These are phyloP conservation scores for Drosophila murphyi DNA, from an alignment of 1,140 invertebrate genomes.

Conservation along the genomic window DNA sequence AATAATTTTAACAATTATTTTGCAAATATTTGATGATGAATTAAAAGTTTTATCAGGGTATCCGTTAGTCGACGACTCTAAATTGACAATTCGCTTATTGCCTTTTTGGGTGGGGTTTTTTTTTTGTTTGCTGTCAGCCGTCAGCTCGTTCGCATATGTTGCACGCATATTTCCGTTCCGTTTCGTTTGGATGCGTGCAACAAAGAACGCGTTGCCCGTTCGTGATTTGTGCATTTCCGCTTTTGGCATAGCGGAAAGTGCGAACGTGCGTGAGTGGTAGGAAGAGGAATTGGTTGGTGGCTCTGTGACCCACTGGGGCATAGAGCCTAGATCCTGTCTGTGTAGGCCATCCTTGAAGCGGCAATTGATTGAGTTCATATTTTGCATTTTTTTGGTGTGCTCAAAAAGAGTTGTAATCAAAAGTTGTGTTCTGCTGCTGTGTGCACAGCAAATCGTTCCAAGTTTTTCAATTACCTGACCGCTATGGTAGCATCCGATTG, in stretches of 20 bases:
- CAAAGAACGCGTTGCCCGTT: constrained; percentile 53
- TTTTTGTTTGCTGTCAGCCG: constrained; percentile 36
- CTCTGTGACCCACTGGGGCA: constrained; percentile 4
- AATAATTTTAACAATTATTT: too few species aligned
- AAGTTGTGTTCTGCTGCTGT: constrained; percentile 56
- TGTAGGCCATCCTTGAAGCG: constrained; percentile 21
- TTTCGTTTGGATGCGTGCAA: constrained; percentile 43
- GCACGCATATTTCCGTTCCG: constrained; percentile 69
- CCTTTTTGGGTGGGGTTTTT: neutral
- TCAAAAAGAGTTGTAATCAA: constrained; percentile 48
- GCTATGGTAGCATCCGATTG: constrained; percentile 32
- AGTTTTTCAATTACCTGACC: constrained; percentile 81
- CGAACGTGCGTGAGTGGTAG: constrained; percentile 11
- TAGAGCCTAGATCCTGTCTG: constrained; percentile 45
- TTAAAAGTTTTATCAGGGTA: neutral
- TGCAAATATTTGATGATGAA: neutral
- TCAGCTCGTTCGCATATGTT: constrained; percentile 58
- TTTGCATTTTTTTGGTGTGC: constrained; percentile 24
- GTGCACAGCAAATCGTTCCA: constrained; percentile 55
- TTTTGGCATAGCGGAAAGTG: constrained; percentile 43
- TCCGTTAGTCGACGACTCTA: neutral
- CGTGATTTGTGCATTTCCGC: constrained; percentile 78
- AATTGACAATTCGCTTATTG: neutral
- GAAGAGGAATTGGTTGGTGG: constrained; percentile 1
- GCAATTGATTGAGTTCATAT: constrained; percentile 65